A percentile compares a stretch with the other conserved stretches of the same genome.
These are phyloP conservation scores for Cnemophilus loriae DNA, from an alignment of 2,113 vertebrate species.

Conservation along the genomic window DNA sequence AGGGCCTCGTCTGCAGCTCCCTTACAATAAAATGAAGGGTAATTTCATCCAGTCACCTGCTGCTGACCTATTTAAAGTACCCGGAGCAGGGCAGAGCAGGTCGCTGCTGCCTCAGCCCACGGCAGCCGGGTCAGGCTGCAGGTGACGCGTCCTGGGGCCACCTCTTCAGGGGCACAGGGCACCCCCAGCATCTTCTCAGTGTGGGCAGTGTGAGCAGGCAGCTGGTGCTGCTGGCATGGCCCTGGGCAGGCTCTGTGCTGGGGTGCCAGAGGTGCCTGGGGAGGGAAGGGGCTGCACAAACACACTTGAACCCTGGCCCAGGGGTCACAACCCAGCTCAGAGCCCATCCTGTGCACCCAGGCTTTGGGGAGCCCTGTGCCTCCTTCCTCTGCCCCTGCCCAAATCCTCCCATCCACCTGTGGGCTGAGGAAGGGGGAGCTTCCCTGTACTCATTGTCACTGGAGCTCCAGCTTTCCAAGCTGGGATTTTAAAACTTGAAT, in stretches of 20 bases:
- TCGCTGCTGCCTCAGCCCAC: not conserved
- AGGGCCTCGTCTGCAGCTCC: not conserved
- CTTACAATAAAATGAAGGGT: slow-evolving; percentile 30
- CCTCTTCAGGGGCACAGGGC: not conserved
- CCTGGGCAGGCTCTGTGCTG: not conserved
- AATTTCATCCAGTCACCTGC: slow-evolving; percentile 54
- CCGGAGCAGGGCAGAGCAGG: not conserved
- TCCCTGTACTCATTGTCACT: not conserved
- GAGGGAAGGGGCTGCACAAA: not conserved
- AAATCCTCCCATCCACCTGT: rapidly evolving
- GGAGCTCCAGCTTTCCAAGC: not conserved
- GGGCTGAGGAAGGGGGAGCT: not conserved
- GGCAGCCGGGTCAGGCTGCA: not conserved
- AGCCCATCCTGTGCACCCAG: not conserved
- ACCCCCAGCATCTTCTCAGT: not conserved
- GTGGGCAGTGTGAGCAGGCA: not conserved
- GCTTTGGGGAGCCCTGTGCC: not conserved
- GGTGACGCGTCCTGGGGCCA: not conserved
- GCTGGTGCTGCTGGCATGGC: not conserved
- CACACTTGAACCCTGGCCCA: rapidly evolving
- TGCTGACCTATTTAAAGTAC: slow-evolving; percentile 43
- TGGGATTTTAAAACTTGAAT: not conserved
- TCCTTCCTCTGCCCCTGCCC: not conserved
- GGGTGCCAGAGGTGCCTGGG: not conserved
- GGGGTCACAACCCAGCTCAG: not conserved